A percentile compares a stretch with the other conserved stretches of the same genome.
These are phyloP conservation scores for Mallotus villosus DNA, from an alignment of 2,797 vertebrate genomes.

Conservation along the genomic window DNA sequence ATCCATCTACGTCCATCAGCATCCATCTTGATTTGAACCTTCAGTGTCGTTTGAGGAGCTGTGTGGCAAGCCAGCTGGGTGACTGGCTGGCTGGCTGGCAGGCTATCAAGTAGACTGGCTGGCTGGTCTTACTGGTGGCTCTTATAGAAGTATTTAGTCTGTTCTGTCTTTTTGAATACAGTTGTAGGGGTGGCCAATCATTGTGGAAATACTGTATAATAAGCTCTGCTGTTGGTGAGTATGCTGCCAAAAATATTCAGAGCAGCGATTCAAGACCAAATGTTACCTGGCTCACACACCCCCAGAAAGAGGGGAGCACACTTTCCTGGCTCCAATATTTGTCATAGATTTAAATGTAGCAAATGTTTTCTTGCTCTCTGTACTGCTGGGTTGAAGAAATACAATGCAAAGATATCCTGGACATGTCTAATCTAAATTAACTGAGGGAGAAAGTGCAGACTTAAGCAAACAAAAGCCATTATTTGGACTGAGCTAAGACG, in stretches of 20 bases:
- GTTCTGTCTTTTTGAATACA: too few relatives aligned
- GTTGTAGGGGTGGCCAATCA: too few relatives aligned
- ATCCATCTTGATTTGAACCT: too few relatives aligned
- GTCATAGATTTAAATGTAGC: slow-evolving; percentile 1
- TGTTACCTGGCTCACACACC: not conserved
- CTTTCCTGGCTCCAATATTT: not conserved
- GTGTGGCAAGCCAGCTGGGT: too few relatives aligned
- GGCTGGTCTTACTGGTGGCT: not conserved
- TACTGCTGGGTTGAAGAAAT: not conserved
- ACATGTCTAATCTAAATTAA: slow-evolving; percentile 40
- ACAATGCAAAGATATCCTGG: not conserved
- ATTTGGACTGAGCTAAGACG: slow-evolving; percentile 17
- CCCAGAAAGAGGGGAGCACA: not conserved
- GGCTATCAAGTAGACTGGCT: too few relatives aligned
- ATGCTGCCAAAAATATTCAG: not conserved
- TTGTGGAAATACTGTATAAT: not conserved
- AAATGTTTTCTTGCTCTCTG: not conserved
- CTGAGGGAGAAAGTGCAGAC: slow-evolving; percentile 30
- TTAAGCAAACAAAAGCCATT: slow-evolving; percentile 32
- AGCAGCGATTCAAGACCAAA: not conserved
- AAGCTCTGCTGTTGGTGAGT: not conserved
- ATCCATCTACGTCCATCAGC: too few relatives aligned
- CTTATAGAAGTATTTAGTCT: slow-evolving; percentile 50
- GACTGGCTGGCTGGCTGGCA: too few relatives aligned
- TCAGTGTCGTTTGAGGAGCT: too few relatives aligned